phyloP scores from a whole-genome alignment of 2,888 invertebrate species.

The Acanthoscelides obtectus region DNA sequence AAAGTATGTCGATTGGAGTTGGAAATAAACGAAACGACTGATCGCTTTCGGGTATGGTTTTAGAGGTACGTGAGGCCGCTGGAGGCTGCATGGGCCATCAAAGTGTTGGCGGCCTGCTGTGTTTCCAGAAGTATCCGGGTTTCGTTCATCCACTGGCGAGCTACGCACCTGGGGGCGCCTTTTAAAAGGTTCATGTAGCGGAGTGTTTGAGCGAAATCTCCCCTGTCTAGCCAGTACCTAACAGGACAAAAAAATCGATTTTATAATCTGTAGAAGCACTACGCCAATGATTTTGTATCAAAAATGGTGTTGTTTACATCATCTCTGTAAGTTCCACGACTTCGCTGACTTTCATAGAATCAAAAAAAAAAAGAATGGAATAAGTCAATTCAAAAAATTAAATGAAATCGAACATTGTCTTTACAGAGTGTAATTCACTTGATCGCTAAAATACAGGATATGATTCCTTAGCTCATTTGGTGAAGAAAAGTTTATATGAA shows the following conservation, averaged over 20 bases:
- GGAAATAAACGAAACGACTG: background rate
- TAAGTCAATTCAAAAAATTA: no score
- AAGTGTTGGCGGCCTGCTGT: conserved; percentile 82
- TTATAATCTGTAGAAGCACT: background rate
- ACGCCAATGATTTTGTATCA: background rate
- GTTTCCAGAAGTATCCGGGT: conserved; percentile 80
- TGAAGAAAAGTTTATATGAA: no score
- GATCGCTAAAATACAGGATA: no score
- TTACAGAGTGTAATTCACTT: no score
- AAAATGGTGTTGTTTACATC: no score
- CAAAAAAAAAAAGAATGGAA: no score
- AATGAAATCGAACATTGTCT: no score
- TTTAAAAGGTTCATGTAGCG: conserved; percentile 81
- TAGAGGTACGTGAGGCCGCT: conserved; percentile 56
- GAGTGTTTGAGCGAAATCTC: conserved; percentile 81
- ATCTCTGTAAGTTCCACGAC: no score
- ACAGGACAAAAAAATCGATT: background rate
- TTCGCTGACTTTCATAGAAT: no score
- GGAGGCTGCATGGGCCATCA: conserved; percentile 85
- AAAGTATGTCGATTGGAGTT: background rate
- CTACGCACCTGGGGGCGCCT: conserved; percentile 83
- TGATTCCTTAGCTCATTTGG: no score
- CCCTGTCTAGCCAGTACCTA: conserved; percentile 82
- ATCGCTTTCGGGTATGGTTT: background rate
- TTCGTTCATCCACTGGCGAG: conserved; percentile 83